A percentile compares a stretch with the other conserved stretches of the same genome.
These are phyloP conservation scores for Lasius platythorax DNA, from an alignment of 2,888 invertebrate species.

Conservation along the genomic window DNA sequence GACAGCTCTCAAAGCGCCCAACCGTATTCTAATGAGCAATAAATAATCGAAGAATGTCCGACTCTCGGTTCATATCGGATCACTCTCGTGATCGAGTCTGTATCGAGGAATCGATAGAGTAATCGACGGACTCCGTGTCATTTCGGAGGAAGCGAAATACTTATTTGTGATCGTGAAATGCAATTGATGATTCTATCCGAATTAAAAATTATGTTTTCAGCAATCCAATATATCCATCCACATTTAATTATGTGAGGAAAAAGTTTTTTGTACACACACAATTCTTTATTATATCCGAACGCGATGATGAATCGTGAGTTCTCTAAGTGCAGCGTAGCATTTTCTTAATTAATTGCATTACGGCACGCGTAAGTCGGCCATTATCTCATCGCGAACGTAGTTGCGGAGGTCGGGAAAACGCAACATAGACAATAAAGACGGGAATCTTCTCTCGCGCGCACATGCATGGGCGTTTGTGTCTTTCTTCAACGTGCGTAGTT, in stretches of 20 bases:
- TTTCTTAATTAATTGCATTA: slow-evolving; percentile 33
- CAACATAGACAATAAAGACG: slow-evolving; percentile 27
- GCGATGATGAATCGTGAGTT: slow-evolving; percentile 8
- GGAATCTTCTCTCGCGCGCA: slow-evolving; percentile 16
- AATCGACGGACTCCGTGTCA: slow-evolving; percentile 40
- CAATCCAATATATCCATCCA: neutral
- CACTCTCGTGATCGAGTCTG: slow-evolving; percentile 55
- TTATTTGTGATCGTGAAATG: neutral
- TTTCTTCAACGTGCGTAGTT: slow-evolving; percentile 51
- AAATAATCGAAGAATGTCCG: slow-evolving; percentile 77
- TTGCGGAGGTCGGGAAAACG: slow-evolving; percentile 15
- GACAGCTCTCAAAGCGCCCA: slow-evolving; percentile 67
- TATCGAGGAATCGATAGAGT: slow-evolving; percentile 55
- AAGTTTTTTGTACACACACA: neutral
- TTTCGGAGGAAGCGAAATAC: neutral
- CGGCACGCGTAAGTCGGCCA: slow-evolving; percentile 43
- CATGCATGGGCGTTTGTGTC: slow-evolving; percentile 19
- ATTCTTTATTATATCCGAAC: neutral
- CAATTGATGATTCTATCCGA: slow-evolving; percentile 50
- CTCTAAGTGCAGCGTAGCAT: neutral
- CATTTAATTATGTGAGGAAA: neutral
- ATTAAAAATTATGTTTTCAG: neutral
- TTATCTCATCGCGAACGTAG: slow-evolving; percentile 35
- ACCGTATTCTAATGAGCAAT: slow-evolving; percentile 82
- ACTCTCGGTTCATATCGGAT: slow-evolving; percentile 52